Evolutionary conservation across 2,888 invertebrate genomes (phyloP).

Genomic region (Athrips mouffetella): DNA sequence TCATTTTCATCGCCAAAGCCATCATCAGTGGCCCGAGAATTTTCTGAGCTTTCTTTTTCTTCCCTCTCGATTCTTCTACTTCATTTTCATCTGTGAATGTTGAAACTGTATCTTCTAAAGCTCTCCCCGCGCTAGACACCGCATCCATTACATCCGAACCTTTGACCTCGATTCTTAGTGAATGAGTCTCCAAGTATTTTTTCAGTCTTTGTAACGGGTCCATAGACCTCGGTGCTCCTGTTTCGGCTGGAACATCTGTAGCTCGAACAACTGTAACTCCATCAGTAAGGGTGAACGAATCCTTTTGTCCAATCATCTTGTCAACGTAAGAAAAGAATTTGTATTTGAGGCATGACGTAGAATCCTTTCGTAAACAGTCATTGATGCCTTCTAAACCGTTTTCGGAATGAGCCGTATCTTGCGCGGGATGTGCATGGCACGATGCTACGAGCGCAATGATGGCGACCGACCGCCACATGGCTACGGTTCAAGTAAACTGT

Average conservation of each 20-base stretch:
- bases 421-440: conserved; percentile 82
- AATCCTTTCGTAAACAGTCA: conserved; percentile 90
- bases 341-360: conserved; percentile 90
- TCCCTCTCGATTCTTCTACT: conserved; percentile 85
- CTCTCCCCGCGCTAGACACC: conserved; percentile 87
- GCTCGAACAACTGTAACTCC: conserved; percentile 91
- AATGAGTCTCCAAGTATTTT: conserved; percentile 87
- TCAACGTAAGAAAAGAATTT: conserved; percentile 92
- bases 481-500: conserved; percentile 56
- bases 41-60: conserved; percentile 90
- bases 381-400: conserved; percentile 88
- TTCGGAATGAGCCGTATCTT: conserved; percentile 83
- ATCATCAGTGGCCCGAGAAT: conserved; percentile 87
- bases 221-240: conserved; percentile 87
- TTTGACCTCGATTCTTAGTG: conserved; percentile 90
- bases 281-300: conserved; percentile 87
- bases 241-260: conserved; percentile 82
- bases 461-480: conserved; percentile 61
- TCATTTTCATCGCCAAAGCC: conserved; percentile 86
- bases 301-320: conserved; percentile 89
- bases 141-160: conserved; percentile 90
- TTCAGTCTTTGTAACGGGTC: conserved; percentile 84
- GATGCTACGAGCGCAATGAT: conserved; percentile 66
- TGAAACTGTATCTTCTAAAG: conserved; percentile 85
- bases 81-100: conserved; percentile 80